A percentile compares a stretch with the other conserved stretches of the same genome.
Evolutionary conservation across 2,113 vertebrate species (phyloP).

Genomic region (Tychaedon coryphoeus): DNA sequence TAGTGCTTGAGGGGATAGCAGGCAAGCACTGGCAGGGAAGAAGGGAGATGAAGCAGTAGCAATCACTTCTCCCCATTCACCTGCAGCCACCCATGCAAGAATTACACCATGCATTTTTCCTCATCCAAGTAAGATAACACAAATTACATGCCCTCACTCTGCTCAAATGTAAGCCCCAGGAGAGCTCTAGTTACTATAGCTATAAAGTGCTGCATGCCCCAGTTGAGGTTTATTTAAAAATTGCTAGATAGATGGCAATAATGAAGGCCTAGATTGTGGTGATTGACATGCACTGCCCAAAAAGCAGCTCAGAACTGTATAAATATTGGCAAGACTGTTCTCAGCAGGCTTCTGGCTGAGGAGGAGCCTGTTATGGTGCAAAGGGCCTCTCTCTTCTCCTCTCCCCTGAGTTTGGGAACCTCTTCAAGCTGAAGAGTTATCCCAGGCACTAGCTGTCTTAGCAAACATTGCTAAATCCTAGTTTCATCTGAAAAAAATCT

Average conservation of each 20-base stretch:
- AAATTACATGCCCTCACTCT: neutral
- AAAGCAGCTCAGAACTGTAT: neutral
- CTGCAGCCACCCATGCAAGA: neutral
- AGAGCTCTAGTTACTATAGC: neutral
- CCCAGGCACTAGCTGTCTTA: neutral
- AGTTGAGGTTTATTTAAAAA: neutral
- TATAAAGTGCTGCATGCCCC: neutral
- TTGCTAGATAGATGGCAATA: neutral
- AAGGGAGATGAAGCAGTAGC: neutral
- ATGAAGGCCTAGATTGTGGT: neutral
- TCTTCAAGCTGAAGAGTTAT: neutral
- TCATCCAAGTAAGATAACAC: neutral
- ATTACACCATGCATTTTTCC: neutral
- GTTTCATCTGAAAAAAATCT: neutral
- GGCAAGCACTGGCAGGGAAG: neutral
- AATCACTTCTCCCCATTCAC: neutral
- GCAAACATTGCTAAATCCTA: neutral
- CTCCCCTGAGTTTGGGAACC: neutral
- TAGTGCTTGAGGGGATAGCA: neutral
- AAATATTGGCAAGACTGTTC: neutral
- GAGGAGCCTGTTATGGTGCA: neutral
- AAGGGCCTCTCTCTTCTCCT: neutral
- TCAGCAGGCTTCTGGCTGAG: neutral
- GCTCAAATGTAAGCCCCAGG: neutral
- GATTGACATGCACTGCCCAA: neutral